Evolutionary conservation across 1,140 invertebrate genomes (phyloP), one percentile per base, ranked within the genome.

Genomic region (Cylas formicarius): DNA sequence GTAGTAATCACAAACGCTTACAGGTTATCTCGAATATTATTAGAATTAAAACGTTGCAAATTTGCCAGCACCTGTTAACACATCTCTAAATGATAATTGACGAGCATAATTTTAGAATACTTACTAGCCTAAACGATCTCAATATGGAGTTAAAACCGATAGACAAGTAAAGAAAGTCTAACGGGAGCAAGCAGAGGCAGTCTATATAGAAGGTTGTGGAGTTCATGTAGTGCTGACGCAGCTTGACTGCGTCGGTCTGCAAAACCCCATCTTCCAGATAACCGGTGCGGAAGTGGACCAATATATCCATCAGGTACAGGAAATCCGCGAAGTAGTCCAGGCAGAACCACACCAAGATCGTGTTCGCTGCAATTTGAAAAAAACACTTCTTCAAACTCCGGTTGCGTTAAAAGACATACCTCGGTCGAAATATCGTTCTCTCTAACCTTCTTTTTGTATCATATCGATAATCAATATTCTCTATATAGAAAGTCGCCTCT

Each of bases 201-300:
- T 98, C 95, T 68, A 97, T 91, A 76, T 99, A 97, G 75, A 98
- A 98, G 31, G 86, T 91, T 37, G 93, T 97, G 52, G 91, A 94
- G 74, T 97, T 97, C 84, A 96, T 95, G 69, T 99, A 98, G 68
- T 97, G 92, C 56, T 91, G 85, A 36, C 93, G 78, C 43, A 98
- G 70, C 68, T 96, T 96, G 2, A 80, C 80, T 16, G 90, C 78
- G 69, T 97, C 92, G 19, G 93, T 97, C 68, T 97, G 94, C 44
- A 98, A 73, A 14, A 98, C 94, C 37, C 91, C 91, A 67, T 96
- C 92, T 69, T 95, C 90, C 48, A 96, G 72, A 64, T 95, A 97
- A 28, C 94, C 94, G 34, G 92, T 97, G 48, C 94, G 81, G 71
- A 99, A 96, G 71, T 97, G 91, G 72, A 97, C 94, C 52, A 89